Conservation (phyloP, 2,113 vertebrate genomes). For the Lethenteron reissneri region DNA sequence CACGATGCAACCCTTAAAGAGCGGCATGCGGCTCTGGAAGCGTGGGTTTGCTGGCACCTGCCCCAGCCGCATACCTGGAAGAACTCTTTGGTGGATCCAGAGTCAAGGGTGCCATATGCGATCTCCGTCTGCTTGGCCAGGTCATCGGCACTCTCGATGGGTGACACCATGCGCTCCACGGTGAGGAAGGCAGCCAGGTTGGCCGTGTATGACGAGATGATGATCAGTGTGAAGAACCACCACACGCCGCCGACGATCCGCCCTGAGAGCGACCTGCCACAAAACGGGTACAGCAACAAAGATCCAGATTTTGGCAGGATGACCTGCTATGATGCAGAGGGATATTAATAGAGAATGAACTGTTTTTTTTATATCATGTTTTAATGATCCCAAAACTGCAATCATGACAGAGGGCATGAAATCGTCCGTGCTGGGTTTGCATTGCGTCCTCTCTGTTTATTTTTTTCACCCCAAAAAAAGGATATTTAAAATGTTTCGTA, state of each 20-base stretch:
- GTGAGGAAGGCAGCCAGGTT: slow-evolving; percentile 97
- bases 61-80: slow-evolving; percentile 50
- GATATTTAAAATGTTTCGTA: no score
- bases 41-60: no score
- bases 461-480: no score
- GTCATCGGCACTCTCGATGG: slow-evolving; percentile 96
- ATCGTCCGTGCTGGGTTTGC: no score
- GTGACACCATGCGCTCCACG: slow-evolving; percentile 94
- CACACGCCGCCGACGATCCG: slow-evolving; percentile 95
- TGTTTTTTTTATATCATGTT: no score
- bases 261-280: slow-evolving; percentile 70
- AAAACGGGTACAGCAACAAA: background rate
- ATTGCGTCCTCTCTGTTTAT: no score
- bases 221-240: slow-evolving; percentile 99
- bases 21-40: no score
- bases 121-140: slow-evolving; percentile 97
- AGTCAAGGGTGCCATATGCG: slow-evolving; percentile 86
- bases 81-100: slow-evolving; percentile 98
- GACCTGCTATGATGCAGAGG: no score
- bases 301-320: no score
- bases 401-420: no score
- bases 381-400: no score
- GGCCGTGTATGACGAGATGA: slow-evolving; percentile 96
- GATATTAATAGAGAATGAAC: no score
- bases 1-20: background rate